Evolutionary conservation across 2,888 invertebrate species (phyloP), one percentile per base, ranked within the genome.

Genomic region (Gisinianus flammeolus): DNA sequence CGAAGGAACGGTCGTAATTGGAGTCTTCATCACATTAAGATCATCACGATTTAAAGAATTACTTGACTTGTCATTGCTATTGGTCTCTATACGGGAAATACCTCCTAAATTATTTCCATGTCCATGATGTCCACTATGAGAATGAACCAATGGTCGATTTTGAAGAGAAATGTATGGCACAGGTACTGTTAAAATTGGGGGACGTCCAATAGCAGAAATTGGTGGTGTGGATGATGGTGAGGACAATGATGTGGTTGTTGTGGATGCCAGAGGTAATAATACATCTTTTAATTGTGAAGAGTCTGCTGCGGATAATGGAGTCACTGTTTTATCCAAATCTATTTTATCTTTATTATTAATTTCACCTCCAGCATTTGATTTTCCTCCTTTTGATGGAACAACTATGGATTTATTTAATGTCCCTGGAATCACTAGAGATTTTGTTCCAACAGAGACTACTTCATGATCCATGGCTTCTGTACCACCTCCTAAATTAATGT

Each of bases 101-200:
- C 10, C 54, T 28, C 54, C 54, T 16, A 70, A 35, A 33, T 72
- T 71, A 58, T 31, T 33, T 12, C 44, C 52, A 52, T 66, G 66
- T 26, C 73, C 73, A 54, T 66, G 66, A 72, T 77, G 64, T 33
- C 64, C 81, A 68, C 44, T 44, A 5, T 81, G 81, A 66, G 80
- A 79, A 77, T 81, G 82, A 70, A 74, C 80, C 78, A 81, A 35
- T 79, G 81, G 78, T 69, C 82, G 79, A 71, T 79, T 81, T 73
- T 83, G 82, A 24, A 83, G 77, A n/a, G 82, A 84, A 79, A 83
- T 82, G 58, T 64, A 84, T 79, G 83, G 83, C 79, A 84, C 82
- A 76, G 85, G 85, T 81, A 85, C 85, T 44, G 85, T 84, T 56
- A 85, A 69, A 66, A 85, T 85, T 2, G 85, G 83, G 30, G 82